phyloP scores from a whole-genome alignment of 2,113 vertebrate genomes.

The Forbesichthys agassizii region DNA sequence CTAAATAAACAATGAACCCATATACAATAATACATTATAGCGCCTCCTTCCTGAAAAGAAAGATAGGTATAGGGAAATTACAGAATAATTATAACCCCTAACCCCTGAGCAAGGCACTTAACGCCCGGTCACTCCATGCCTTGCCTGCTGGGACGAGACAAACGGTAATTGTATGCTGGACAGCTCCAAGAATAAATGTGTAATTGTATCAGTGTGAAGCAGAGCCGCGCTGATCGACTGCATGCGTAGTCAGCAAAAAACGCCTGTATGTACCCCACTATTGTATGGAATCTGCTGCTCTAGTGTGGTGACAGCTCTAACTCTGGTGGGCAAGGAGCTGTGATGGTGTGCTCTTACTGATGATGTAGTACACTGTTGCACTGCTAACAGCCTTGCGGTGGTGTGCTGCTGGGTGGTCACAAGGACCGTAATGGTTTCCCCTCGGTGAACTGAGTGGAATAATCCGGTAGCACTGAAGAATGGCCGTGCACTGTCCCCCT shows the following conservation, averaged over 20 bases:
- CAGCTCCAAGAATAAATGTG: slow-evolving; percentile 31
- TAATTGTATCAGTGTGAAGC: slow-evolving; percentile 29
- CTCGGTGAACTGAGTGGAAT: slow-evolving; percentile 53
- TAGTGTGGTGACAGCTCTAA: too few species aligned
- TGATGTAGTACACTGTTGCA: slow-evolving; percentile 35
- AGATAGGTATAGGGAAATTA: not conserved
- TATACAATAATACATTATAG: not conserved
- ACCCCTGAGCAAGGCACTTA: slow-evolving; percentile 4
- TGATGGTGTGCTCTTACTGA: slow-evolving; percentile 7
- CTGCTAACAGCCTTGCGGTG: not conserved
- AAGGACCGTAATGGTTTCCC: slow-evolving; percentile 51
- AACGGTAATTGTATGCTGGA: slow-evolving; percentile 12
- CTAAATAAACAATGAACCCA: not conserved
- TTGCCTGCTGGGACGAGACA: not conserved
- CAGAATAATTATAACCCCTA: not conserved
- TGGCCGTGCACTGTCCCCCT: slow-evolving; percentile 27
- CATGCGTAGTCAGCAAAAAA: slow-evolving; percentile 49
- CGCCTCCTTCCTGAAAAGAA: not conserved
- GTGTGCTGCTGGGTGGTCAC: not conserved
- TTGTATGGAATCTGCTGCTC: slow-evolving; percentile 40
- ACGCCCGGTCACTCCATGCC: slow-evolving; percentile 8
- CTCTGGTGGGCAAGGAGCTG: too few species aligned
- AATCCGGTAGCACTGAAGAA: slow-evolving; percentile 54
- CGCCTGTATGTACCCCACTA: slow-evolving; percentile 1
- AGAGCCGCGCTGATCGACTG: slow-evolving; percentile 32